Base-by-base conservation (phyloP, 2,797 vertebrate genomes). In the Cottoperca gobio region DNA sequence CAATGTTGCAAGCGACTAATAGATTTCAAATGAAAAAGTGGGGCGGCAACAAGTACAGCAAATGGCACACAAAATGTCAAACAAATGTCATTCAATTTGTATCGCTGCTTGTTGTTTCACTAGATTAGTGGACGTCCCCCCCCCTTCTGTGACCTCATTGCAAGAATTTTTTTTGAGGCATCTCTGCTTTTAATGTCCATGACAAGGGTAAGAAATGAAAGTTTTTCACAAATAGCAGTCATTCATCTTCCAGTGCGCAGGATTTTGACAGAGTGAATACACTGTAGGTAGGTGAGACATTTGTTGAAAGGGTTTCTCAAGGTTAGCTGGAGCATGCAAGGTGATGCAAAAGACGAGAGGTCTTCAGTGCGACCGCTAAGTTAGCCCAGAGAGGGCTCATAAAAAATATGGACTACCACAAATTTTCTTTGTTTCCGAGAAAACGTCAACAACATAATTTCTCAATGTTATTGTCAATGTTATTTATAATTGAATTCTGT, bases 81-180 rank as follows among this genome's bases (percentile, higher is more conserved):
- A 89, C 87, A 93, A 93, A 94, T 92, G 89, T 84, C 90, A 88
- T 84, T 91, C 76, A 78, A 87, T 91, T 92, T 91, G 86, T 83
- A 53, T 65, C 39, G 70, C 71, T 13, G 59, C 74, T 80, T 21
- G 17, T 71, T 52, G 79, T 83, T 84, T 88, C 76, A 28, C 71
- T 58, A 76, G 77, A 90, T 89, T 88, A 84, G 66, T 45, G 23
- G 72, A 81, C 21, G 55, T 58, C 70, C 84, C 62, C n/a, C n/a
- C 70, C 84, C 62, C 11, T 49, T 43, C 24, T 40, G 68, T 48
- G 76, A 85, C 69, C 76, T 87, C 78, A 64, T 62, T 73, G 76
- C 55, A 19, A 28, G 39, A 23, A 45, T 39, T 9, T 43, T 65
- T 71, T 83, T 76, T 59, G 5, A 65, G 3, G 46, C 62, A 62